Evolutionary conservation across 1,140 invertebrate species (phyloP), one percentile per base, ranked within the genome.

Genomic region (Drosophila trapezifrons): DNA sequence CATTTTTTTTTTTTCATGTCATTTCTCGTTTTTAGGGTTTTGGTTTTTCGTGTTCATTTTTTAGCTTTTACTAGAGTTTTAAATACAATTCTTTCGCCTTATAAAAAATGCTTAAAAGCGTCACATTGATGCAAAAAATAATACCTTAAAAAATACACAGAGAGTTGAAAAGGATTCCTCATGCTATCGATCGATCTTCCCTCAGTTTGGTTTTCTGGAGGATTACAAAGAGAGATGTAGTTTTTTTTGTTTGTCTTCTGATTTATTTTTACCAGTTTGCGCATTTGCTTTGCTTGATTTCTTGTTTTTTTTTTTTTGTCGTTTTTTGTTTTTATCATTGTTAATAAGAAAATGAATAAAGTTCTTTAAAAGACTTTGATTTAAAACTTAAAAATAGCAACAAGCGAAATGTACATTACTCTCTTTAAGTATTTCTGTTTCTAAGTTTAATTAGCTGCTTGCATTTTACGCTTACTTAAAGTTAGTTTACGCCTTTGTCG

Each of bases 321-420:
- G 52, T 45, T 78, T 74, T 78, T 67, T 4, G 45, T 51, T 78
- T 58, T 78, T 75, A 81, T 84, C 67, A 70, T 81, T 86, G 69
- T 78, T 81, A 65, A 85, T 71, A 76, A 72, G 71, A 80, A 90
- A 90, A 80, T 82, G 55, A 86, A 87, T 90, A 75, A 87, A 83
- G 71, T 84, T 90, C 79, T 90, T 90, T 90, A 83, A 90, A 90
- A 90, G 86, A 90, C 87, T 90, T 81, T 90, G 82, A 80, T 80
- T 90, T 90, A 84, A 84, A 90, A 90, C 83, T 84, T 90, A 90
- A 90, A 90, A 84, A 86, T 90, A 90, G 87, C 87, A 90, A 90
- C 87, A 90, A 90, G 87, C 87, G 63, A 87, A 83, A 90, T 90
- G 76, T 90, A 84, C 82, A 90, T 81, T 90, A 86, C 63, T 90